phyloP scores from a whole-genome alignment of 2,888 invertebrate genomes.

The Apotomis capreana region DNA sequence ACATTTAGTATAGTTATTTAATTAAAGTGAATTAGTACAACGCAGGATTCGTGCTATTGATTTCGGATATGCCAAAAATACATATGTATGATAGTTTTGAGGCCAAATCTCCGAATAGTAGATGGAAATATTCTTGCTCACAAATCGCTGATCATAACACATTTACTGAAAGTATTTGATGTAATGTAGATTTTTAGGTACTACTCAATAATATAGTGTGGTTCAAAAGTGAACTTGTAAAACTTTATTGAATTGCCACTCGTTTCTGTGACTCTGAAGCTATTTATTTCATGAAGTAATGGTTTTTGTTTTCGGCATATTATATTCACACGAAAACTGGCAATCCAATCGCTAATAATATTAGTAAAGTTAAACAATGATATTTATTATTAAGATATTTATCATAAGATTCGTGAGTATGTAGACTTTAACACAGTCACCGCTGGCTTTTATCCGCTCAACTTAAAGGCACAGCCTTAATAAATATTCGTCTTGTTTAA shows the following conservation, averaged over 20 bases:
- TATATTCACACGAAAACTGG: too few relatives aligned
- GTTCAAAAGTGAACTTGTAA: too few relatives aligned
- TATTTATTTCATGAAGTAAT: too few relatives aligned
- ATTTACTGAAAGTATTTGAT: not conserved
- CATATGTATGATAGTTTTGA: conserved; percentile 22
- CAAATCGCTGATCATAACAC: not conserved
- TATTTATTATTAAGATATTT: too few relatives aligned
- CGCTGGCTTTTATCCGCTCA: not conserved
- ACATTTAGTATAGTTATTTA: conserved; percentile 46
- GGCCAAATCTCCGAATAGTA: conserved; percentile 32
- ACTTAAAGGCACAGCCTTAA: not conserved
- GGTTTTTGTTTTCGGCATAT: too few relatives aligned
- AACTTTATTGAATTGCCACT: too few relatives aligned
- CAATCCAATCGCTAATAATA: too few relatives aligned
- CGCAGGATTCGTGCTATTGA: conserved; percentile 64
- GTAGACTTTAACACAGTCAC: too few relatives aligned
- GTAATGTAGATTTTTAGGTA: not conserved
- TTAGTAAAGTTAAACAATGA: too few relatives aligned
- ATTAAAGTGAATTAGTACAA: conserved; percentile 73
- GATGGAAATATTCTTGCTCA: conserved; percentile 1
- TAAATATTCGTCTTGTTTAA: not conserved
- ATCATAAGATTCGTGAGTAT: too few relatives aligned
- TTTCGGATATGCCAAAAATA: conserved; percentile 36
- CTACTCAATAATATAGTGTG: not conserved
- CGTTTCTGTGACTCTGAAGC: too few relatives aligned